Base-by-base conservation (phyloP, 2,888 invertebrate species). In the Drosophila antonietae region DNA sequence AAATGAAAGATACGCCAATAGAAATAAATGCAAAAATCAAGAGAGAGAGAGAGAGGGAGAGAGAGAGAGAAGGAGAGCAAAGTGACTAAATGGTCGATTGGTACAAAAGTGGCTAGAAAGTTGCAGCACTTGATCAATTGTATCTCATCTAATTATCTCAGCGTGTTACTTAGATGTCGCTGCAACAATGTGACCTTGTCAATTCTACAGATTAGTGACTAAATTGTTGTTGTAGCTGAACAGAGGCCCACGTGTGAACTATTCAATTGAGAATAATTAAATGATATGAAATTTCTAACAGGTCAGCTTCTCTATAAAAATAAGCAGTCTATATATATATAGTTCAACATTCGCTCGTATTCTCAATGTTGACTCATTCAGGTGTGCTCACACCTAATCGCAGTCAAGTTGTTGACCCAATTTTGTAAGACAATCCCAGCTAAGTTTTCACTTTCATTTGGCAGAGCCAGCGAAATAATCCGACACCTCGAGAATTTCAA, bases 321-420 rank as follows among this genome's bases (percentile, higher is more conserved):
- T 20, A 43, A 49, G 10, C 46, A 52, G 33, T 28, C 41, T 49
- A 14, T 20, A 20, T 39, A 52, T 44, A 9, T 20, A 41, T 47
- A 20, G 20, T 23, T 3, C 12, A 28, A 55, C 37, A 35, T 3
- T 28, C 9, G 15, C 35, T 57, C 44, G 18, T 23, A 63, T 55
- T 69, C 46, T 31, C 10, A 31, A 7, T 12, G 33, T 41, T 83
- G 81, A 82, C 52, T 82, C 81, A 83, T 73, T 61, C 47, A 58
- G 58, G 20, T 62, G 15, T 1, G 51, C 20, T 62, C 9, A 59
- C 72, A 65, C 51, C 64, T 15, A 73, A 51, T 46, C 72, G 59
- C 49, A 55, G 60, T 28, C 47, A 56, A 68, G 85, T 83, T 81
- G 83, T 81, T 84, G 86, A 76, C 83, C 83, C 80, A 84, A 62